Evolutionary conservation across 92 coral and sea anemone species (phyloP), one percentile per base, ranked within the genome.

Genomic region (Zoanthus solanderi): DNA sequence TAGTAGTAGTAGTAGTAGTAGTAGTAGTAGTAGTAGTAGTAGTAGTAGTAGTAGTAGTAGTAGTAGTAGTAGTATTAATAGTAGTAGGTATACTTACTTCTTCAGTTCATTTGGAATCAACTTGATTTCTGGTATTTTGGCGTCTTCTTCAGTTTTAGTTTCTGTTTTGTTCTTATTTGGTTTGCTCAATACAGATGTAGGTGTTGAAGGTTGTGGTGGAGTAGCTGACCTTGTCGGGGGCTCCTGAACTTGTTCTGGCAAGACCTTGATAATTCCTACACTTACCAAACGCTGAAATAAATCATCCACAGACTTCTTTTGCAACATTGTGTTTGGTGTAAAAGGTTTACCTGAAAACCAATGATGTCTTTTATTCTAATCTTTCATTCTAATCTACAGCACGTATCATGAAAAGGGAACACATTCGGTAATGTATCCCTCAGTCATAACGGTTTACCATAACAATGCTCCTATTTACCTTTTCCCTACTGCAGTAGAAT

Each of bases 271-370:
- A 47, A 97, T 92, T 18, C 99, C 98, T 14, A 86, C 92, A 53
- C 90, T 92, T 84, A 95, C 91, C 47, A 97, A 83, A 71, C 91
- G 93, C 44, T 88, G 90, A 84, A 97, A 97, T 65, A 97, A 89
- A 74, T 97, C 99, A 71, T 97, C 98, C 3, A 97, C 99, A 0
- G 95, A 87, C 66, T 87, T 92, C 87, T 97, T 97, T 72, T 97
- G 97, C 93, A 97, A 91, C 89, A 93, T 88, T 66, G 95, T 92
- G 93, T 93, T 93, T 31, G 98, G 95, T 32, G 98, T 95, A 75
- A 75, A 91, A 31, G 93, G 93, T 23, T 86, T 37, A 72, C 50
- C 84, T 74, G 58, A 71, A 52, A 87, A n/a, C 28, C 90, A 73
- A 52, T 4, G 42, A 54, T 16, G 32, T 29, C 6, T 13, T 17